phyloP scores from a whole-genome alignment of 2,888 invertebrate species.

The Adela reaumurella region DNA sequence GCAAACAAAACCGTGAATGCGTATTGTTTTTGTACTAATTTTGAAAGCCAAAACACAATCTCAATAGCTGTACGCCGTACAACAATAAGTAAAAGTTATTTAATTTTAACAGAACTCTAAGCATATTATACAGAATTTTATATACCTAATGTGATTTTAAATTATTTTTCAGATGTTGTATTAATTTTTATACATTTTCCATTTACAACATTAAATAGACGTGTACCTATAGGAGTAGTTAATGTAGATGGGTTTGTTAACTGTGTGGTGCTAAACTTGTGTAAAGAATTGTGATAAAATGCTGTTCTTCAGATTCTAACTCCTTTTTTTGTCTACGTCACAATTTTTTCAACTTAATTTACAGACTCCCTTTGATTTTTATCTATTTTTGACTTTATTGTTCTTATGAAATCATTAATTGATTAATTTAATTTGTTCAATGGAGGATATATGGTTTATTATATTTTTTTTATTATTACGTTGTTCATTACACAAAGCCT shows the following conservation, averaged over 20 bases:
- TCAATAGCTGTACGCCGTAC: constrained; percentile 43
- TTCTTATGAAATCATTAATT: too few relatives aligned
- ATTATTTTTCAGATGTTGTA: constrained; percentile 51
- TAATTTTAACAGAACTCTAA: constrained; percentile 37
- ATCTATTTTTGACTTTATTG: too few relatives aligned
- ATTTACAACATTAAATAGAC: constrained; percentile 51
- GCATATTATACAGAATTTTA: constrained; percentile 48
- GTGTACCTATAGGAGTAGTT: constrained; percentile 34
- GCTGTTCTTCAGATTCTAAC: constrained; percentile 40
- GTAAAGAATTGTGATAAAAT: constrained; percentile 55
- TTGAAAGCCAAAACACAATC: constrained; percentile 42
- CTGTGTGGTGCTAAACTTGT: constrained; percentile 52
- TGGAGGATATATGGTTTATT: too few relatives aligned
- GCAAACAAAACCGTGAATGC: too few relatives aligned
- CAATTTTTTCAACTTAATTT: too few relatives aligned
- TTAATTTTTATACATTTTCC: constrained; percentile 52
- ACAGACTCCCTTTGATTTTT: too few relatives aligned
- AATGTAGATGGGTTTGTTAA: constrained; percentile 53
- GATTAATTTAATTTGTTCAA: too few relatives aligned
- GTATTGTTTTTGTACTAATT: constrained; percentile 2
- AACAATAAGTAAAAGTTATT: constrained; percentile 51
- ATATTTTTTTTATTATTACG: too few relatives aligned
- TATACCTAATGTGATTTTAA: constrained; percentile 38
- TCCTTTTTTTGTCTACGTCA: constrained; percentile 29
- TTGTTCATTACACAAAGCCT: too few relatives aligned